Base-by-base conservation (phyloP, 2,888 invertebrate species). In the Cosmorhoe ocellata region DNA sequence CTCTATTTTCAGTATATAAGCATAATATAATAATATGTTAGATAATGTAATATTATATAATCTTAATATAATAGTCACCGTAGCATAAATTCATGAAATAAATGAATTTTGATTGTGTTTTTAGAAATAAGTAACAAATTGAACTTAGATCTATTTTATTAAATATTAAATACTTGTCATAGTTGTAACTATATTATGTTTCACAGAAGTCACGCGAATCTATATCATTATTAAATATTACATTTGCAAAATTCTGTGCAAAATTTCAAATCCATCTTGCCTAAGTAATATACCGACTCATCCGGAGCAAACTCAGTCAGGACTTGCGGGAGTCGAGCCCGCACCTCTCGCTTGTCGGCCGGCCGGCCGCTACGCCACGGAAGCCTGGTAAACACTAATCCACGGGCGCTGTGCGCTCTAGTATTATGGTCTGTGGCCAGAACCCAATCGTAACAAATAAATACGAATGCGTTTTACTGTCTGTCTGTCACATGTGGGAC, bases 331-430 rank as follows among this genome's bases (percentile, higher is more conserved):
- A 24, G 6, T 24, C 6, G 7, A 24, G 1, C 24, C 24, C 18
- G 18, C 18, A 18, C 18, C 5, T 2, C 3, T 18, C 18, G 18
- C 18, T n/a, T n/a, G 18, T 18, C 18, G 5, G 18, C 18, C 18
- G n/a, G 5, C 18, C 2, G 18, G 5, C 3, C 18, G 18, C 18
- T 18, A 18, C 18, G 5, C n/a, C n/a, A n/a, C n/a, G n/a, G n/a
- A n/a, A n/a, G n/a, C n/a, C n/a, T n/a, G n/a, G 51, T 37, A 30
- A 51, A 51, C 53, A 59, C 57, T 51, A 55, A 55, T 49, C 55
- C 45, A 52, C n/a, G 18, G 43, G 57, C 58, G 52, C 46, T 39
- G 37, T 37, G 37, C 47, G 47, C 46, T 31, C 24, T 55, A 55
- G 54, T 54, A 54, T 50, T 55, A 50, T 50, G 40, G 46, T 43